Percentiles rank a stretch among this genome's conserved stretches.
phyloP scores from a whole-genome alignment of 2,888 invertebrate genomes.

The Pegoplata infirma region DNA sequence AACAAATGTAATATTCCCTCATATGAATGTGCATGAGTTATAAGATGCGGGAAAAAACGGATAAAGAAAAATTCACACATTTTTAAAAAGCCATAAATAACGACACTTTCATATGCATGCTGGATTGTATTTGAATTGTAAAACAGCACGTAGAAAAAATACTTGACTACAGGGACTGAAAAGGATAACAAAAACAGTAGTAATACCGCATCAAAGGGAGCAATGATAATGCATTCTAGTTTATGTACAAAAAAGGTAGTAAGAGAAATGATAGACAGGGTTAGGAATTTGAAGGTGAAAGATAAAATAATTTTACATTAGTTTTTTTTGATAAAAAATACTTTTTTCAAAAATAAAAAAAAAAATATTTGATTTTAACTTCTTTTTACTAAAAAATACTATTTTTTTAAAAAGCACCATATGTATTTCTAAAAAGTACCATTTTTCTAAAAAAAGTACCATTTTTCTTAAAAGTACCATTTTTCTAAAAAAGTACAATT shows the following conservation, averaged over 20 bases:
- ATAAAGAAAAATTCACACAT: background rate
- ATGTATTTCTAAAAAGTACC: no score
- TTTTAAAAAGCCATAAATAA: background rate
- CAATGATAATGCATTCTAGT: background rate
- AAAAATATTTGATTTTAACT: background rate
- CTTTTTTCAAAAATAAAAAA: background rate
- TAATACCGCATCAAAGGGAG: no score
- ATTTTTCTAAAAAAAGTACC: background rate
- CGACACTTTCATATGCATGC: background rate
- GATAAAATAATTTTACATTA: background rate
- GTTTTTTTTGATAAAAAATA: no score
- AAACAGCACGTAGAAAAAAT: background rate
- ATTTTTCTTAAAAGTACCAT: background rate
- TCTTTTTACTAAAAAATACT: background rate
- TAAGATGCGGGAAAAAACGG: background rate
- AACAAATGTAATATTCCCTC: background rate
- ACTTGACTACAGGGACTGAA: background rate
- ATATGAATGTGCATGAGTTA: background rate
- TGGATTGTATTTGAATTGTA: background rate
- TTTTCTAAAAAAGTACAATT: background rate
- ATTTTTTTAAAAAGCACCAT: background rate
- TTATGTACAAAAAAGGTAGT: background rate
- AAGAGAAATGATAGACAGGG: background rate
- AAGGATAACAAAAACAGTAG: background rate
- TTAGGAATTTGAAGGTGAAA: no score